A percentile compares a stretch with the other conserved stretches of the same genome.
Evolutionary conservation across 1,140 invertebrate genomes (phyloP).

Genomic region (Acromyrmex charruanus): DNA sequence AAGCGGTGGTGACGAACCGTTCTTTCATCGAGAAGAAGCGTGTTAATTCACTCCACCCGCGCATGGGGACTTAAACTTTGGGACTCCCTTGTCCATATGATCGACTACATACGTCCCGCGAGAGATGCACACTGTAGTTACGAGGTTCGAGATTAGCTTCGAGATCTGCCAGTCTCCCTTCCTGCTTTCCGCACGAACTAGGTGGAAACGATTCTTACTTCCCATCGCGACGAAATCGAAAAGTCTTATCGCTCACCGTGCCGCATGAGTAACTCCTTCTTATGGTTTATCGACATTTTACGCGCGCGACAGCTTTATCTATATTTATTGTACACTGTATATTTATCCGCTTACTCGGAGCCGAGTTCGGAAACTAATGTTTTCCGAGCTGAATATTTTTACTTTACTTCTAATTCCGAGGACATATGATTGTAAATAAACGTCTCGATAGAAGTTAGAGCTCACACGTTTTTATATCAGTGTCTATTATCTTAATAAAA

Average conservation of each 20-base stretch:
- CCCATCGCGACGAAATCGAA: slow-evolving; percentile 57
- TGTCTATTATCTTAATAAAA: not conserved
- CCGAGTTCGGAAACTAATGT: not conserved
- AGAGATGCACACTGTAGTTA: slow-evolving; percentile 58
- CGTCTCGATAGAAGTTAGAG: not conserved
- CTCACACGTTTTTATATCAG: no score
- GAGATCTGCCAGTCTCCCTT: slow-evolving; percentile 21
- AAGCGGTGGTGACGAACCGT: slow-evolving; percentile 27
- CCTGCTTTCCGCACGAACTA: not conserved
- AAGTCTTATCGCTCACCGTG: slow-evolving; percentile 52
- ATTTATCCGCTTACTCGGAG: not conserved
- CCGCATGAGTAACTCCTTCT: slow-evolving; percentile 56
- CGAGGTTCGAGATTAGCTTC: slow-evolving; percentile 60
- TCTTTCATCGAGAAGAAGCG: slow-evolving; percentile 52
- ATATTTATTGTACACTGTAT: not conserved
- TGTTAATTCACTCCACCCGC: slow-evolving; percentile 57
- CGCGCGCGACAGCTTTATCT: not conserved
- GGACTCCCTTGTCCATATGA: slow-evolving; percentile 40
- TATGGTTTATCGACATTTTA: slow-evolving; percentile 15
- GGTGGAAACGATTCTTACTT: slow-evolving; percentile 50
- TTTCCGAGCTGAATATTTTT: not conserved
- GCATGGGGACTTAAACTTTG: slow-evolving; percentile 32
- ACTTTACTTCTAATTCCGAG: not conserved
- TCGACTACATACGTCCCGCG: slow-evolving; percentile 41
- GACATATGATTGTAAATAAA: not conserved